Percentiles rank a stretch among this genome's conserved stretches.
Conservation (phyloP, 30 jellyfish, hydroid and myxozoan genomes). For the Pseudorhiza aurosa region DNA sequence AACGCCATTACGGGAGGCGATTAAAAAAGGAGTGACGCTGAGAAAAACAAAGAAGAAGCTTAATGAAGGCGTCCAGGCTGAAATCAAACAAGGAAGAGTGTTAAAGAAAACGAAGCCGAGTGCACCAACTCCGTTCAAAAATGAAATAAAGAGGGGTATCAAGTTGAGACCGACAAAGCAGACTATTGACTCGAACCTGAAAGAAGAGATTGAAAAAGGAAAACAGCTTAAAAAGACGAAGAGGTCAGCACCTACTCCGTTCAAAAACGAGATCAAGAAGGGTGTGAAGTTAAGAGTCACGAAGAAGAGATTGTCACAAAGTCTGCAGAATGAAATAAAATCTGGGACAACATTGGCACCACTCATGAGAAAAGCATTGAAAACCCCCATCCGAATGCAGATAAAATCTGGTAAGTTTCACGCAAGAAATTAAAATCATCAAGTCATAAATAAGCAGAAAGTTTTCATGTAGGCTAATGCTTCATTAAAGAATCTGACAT, state of each 20-base stretch:
- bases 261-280: constrained; percentile 36
- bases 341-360: constrained; percentile 41
- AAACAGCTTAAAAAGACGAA: constrained; percentile 30
- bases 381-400: constrained; percentile 73
- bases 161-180: constrained; percentile 38
- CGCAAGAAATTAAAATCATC: too few relatives aligned
- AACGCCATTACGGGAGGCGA: constrained; percentile 82
- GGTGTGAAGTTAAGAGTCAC: constrained; percentile 56
- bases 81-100: constrained; percentile 22
- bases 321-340: constrained; percentile 54
- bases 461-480: too few relatives aligned
- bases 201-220: constrained; percentile 40
- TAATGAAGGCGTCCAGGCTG: constrained; percentile 22
- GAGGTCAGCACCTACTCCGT: constrained; percentile 64
- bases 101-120: constrained; percentile 50
- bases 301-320: constrained; percentile 49
- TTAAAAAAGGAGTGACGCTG: constrained; percentile 49
- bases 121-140: constrained; percentile 81
- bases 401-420: constrained; percentile 60
- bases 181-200: constrained; percentile 23
- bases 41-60: constrained; percentile 58
- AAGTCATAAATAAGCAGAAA: too few relatives aligned
- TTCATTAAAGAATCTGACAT: too few relatives aligned
- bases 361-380: constrained; percentile 55
- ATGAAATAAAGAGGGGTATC: constrained; percentile 59